A percentile compares a stretch with the other conserved stretches of the same genome.
Evolutionary conservation across 2,113 vertebrate species (phyloP).

Genomic region (Camelus bactrianus): DNA sequence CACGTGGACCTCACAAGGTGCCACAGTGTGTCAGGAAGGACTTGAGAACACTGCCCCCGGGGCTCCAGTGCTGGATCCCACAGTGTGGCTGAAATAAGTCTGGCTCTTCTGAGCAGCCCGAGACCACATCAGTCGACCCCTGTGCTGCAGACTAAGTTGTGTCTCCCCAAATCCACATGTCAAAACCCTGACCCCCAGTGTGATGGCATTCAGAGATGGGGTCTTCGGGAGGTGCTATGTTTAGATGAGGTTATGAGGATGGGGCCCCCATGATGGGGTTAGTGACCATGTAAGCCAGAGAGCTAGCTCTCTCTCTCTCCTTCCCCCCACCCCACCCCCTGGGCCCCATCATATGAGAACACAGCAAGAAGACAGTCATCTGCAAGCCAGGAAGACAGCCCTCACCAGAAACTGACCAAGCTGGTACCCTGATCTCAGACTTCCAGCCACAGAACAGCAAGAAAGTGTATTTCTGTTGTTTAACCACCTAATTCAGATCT

Average conservation of each 20-base stretch:
- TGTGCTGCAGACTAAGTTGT: neutral
- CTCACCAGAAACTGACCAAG: neutral
- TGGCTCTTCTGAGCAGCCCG: neutral
- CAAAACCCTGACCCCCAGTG: rapidly evolving
- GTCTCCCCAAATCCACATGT: neutral
- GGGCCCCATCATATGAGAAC: neutral
- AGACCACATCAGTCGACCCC: neutral
- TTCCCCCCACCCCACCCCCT: too few species aligned
- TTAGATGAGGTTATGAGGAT: neutral
- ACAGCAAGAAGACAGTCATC: neutral
- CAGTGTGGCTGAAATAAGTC: neutral
- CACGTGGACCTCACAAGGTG: rapidly evolving
- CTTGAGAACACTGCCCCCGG: rapidly evolving
- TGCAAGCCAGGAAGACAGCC: too few species aligned
- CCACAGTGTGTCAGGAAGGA: rapidly evolving
- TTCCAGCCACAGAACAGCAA: neutral
- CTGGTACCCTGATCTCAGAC: neutral
- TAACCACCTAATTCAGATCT: neutral
- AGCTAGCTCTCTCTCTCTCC: neutral
- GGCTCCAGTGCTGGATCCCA: neutral
- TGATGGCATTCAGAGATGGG: neutral
- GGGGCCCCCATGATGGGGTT: neutral
- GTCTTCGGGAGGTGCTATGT: neutral
- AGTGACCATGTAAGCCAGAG: neutral
- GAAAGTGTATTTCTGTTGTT: too few species aligned